These are phyloP conservation scores for Artibeus lituratus DNA, from an alignment of 2,797 vertebrate genomes.

Conservation along the genomic window DNA sequence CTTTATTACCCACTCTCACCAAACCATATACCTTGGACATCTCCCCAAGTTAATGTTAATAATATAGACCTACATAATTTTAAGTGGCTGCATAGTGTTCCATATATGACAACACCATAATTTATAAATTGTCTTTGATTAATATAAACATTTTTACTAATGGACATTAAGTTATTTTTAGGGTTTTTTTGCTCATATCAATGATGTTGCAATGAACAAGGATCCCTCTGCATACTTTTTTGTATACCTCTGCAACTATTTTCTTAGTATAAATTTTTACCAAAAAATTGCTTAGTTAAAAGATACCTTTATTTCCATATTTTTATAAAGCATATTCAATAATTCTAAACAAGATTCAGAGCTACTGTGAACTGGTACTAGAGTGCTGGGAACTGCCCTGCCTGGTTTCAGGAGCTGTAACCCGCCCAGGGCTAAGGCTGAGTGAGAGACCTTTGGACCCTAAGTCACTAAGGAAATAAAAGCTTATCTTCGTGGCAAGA, in stretches of 20 bases:
- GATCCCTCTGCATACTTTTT: background rate
- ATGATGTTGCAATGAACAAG: background rate
- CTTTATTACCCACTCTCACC: background rate
- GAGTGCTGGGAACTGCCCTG: no score
- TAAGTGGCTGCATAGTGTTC: background rate
- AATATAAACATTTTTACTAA: background rate
- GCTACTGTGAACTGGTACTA: background rate
- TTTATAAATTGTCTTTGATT: background rate
- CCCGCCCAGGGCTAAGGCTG: no score
- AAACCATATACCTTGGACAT: background rate
- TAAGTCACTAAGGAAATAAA: no score
- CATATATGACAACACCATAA: background rate
- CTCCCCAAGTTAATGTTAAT: slow-evolving; percentile 18
- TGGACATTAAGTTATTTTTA: background rate
- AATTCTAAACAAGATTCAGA: background rate
- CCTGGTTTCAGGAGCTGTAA: no score
- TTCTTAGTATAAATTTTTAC: background rate
- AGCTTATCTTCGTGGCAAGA: no score
- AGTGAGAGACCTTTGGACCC: no score
- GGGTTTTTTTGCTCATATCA: background rate
- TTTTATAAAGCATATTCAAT: background rate
- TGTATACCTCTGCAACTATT: background rate
- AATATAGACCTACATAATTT: background rate
- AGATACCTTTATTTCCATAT: background rate
- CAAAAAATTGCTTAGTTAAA: background rate